Evolutionary conservation across 2,797 vertebrate species (phyloP).

Genomic region (Benthosema pterotum): DNA sequence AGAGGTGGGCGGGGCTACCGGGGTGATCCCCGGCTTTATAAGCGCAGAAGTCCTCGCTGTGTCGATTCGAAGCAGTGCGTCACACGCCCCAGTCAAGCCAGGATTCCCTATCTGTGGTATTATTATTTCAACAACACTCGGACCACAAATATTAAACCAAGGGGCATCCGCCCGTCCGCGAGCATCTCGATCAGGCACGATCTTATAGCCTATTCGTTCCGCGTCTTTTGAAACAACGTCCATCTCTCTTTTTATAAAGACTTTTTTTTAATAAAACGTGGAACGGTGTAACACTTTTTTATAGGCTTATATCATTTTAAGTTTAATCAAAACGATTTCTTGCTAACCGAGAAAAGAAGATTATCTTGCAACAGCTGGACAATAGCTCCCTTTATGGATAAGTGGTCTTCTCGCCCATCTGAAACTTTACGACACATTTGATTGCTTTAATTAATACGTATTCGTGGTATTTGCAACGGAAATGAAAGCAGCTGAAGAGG

Average conservation of each 20-base stretch:
- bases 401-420: conserved; percentile 27
- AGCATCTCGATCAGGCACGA: conserved; percentile 9
- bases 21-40: conserved; percentile 97
- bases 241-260: conserved; percentile 13
- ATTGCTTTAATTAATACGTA: conserved; percentile 35
- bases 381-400: conserved; percentile 64
- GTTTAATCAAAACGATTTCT: not conserved
- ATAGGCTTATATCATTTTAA: not conserved
- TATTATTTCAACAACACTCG: conserved; percentile 12
- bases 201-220: not conserved
- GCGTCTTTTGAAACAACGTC: not conserved
- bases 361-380: conserved; percentile 47
- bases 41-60: conserved; percentile 77
- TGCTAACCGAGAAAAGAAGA: conserved; percentile 19
- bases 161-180: not conserved
- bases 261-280: conserved; percentile 9
- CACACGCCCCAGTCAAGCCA: conserved; percentile 78
- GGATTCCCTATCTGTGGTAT: conserved; percentile 62
- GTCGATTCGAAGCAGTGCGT: conserved; percentile 84
- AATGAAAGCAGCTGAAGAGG: conserved; percentile 96
- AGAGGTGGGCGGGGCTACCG: conserved; percentile 71
- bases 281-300: not conserved
- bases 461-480: conserved; percentile 51
- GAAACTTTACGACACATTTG: conserved; percentile 45
- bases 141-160: conserved; percentile 15